phyloP scores from a whole-genome alignment of 2,113 vertebrate species.

The Pipa parva region DNA sequence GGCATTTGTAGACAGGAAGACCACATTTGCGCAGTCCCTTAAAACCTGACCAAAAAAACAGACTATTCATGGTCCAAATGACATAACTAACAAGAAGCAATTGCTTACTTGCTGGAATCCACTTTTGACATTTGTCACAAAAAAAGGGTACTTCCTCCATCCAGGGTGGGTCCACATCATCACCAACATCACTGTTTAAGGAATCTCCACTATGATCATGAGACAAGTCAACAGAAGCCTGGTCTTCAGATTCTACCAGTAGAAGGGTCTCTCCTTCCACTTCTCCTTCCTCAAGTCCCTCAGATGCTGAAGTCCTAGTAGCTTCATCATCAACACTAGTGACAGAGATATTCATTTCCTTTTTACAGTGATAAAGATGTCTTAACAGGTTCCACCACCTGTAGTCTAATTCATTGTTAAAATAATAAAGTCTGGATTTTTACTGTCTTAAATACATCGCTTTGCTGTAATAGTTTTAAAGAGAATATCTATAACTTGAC shows the following conservation, averaged over 20 bases:
- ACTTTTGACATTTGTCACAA: slow-evolving; percentile 95
- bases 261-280: slow-evolving; percentile 94
- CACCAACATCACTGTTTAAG: slow-evolving; percentile 86
- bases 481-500: too few relatives aligned
- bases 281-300: slow-evolving; percentile 92
- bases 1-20: too few relatives aligned
- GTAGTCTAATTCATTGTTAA: background rate
- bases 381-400: too few relatives aligned
- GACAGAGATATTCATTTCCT: slow-evolving; percentile 77
- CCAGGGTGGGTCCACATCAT: slow-evolving; percentile 73
- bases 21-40: too few relatives aligned
- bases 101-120: slow-evolving; percentile 88
- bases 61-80: too few relatives aligned
- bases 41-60: too few relatives aligned
- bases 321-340: slow-evolving; percentile 72
- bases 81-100: too few relatives aligned
- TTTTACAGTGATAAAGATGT: too few relatives aligned
- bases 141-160: slow-evolving; percentile 89
- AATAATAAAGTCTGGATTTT: background rate
- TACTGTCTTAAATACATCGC: slow-evolving; percentile 45
- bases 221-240: slow-evolving; percentile 89
- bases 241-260: slow-evolving; percentile 92
- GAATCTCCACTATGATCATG: slow-evolving; percentile 96
- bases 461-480: too few relatives aligned
- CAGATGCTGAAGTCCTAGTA: slow-evolving; percentile 80